Conservation (phyloP, 2,113 vertebrate genomes). For the Thalassoma bifasciatum region DNA sequence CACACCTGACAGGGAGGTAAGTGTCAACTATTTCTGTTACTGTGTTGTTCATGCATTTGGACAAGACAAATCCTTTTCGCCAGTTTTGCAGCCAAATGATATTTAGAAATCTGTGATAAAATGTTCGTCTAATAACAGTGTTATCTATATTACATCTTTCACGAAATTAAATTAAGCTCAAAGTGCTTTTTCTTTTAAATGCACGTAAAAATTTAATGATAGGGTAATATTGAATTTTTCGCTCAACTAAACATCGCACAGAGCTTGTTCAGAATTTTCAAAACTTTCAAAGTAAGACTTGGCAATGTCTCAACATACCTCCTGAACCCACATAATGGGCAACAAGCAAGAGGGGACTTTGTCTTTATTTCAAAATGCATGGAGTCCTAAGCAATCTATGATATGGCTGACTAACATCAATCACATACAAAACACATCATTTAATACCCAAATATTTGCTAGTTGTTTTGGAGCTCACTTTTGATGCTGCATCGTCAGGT, state of each 20-base stretch:
- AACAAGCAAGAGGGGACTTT: not conserved
- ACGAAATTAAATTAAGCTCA: too few relatives aligned
- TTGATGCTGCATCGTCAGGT: not conserved
- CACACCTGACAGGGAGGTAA: constrained; percentile 68
- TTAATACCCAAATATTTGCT: not conserved
- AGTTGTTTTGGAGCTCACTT: not conserved
- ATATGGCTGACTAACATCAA: not conserved
- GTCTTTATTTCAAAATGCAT: not conserved
- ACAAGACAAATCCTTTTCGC: constrained; percentile 15
- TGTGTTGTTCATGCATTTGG: constrained; percentile 5
- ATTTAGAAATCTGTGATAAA: not conserved
- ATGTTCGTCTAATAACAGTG: not conserved
- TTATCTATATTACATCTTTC: too few relatives aligned
- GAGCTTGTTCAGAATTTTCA: not conserved
- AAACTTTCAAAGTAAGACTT: not conserved
- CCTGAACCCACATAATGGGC: not conserved
- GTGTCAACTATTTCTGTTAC: constrained; percentile 38
- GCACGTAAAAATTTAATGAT: too few relatives aligned
- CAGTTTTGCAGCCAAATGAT: not conserved
- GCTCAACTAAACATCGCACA: too few relatives aligned
- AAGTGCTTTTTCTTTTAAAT: too few relatives aligned
- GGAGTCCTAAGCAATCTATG: not conserved
- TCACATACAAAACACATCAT: too few relatives aligned
- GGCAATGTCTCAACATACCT: not conserved
- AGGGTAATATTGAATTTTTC: too few relatives aligned